phyloP scores from a whole-genome alignment of 2,888 invertebrate species.

The Petrophora chlorosata region DNA sequence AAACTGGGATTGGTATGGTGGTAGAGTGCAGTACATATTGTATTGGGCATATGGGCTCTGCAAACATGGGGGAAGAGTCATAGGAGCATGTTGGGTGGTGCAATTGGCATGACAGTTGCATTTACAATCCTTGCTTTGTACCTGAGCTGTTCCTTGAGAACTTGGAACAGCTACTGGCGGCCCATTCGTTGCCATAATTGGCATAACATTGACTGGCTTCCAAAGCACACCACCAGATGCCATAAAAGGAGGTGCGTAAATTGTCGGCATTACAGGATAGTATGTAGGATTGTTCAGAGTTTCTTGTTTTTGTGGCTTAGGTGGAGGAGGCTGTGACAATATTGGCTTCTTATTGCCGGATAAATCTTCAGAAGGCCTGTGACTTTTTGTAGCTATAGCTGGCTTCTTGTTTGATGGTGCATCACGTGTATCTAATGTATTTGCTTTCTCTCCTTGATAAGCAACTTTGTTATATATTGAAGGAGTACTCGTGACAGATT shows the following conservation, averaged over 20 bases:
- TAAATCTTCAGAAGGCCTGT: constrained; percentile 3
- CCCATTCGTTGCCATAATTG: constrained; percentile 41
- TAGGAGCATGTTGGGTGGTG: constrained; percentile 23
- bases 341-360: constrained; percentile 9
- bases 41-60: constrained; percentile 48
- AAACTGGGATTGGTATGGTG: constrained; percentile 19
- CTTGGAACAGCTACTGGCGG: constrained; percentile 28
- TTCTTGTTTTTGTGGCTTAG: constrained; percentile 12
- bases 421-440: constrained; percentile 1
- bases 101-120: constrained; percentile 63
- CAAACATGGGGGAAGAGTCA: constrained; percentile 35
- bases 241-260: constrained; percentile 48
- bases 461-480: background rate
- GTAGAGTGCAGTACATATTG: constrained; percentile 52
- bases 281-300: constrained; percentile 30
- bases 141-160: constrained; percentile 26
- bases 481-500: background rate
- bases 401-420: no score
- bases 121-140: constrained; percentile 43
- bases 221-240: constrained; percentile 53
- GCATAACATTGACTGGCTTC: constrained; percentile 54
- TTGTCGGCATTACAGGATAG: constrained; percentile 44
- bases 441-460: constrained; percentile 1
- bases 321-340: background rate
- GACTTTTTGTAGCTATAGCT: background rate